Evolutionary conservation across 2,113 vertebrate genomes (phyloP), one percentile per base, ranked within the genome.

Genomic region (Chascanopsetta lugubris): DNA sequence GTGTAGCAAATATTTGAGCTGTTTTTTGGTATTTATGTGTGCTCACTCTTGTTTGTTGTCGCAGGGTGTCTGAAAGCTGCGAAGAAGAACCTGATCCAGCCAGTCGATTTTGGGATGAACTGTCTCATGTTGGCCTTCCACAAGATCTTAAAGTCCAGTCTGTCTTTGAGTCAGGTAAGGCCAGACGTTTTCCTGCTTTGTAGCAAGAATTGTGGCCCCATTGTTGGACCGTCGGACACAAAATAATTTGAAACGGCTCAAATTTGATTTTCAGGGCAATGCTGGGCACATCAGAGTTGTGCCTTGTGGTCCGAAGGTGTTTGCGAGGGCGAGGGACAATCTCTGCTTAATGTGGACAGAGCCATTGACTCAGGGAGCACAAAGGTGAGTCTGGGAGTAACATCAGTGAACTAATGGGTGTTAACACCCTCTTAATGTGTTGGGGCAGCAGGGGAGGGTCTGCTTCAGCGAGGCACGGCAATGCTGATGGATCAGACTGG

Each of bases 311-410:
- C 97, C 6, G 74, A 95, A 80, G 93, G 93, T 77, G 91, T 94
- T 83, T 93, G 93, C 89, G 94, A 94, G 92, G 82, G 92, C 68
- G 95, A 96, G 87, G 96, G 95, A 84, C 94, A 94, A 76, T 93
- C 90, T 25, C 85, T 92, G 77, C 91, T 95, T 90, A 95, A 94
- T 69, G 96, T 99, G 94, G 97, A 97, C 94, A 96, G 94, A 98
- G 96, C 97, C 93, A 96, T 99, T 93, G 94, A 98, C 96, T 99
- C 96, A 98, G 97, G 97, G 96, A 98, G 96, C 96, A 97, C 96
- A 96, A 94, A 96, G 94, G 97, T 99, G 87, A 96, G 96, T 82
- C 50, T 27, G 45, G 49, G 29, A 65, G 69, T 67, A 70, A 69
- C 80, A 70, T 81, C 61, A 29, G 3, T 42, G 64, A 49, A 72